Conservation (phyloP, 1,140 invertebrate genomes). For the Lamellibrachia luymesi region DNA sequence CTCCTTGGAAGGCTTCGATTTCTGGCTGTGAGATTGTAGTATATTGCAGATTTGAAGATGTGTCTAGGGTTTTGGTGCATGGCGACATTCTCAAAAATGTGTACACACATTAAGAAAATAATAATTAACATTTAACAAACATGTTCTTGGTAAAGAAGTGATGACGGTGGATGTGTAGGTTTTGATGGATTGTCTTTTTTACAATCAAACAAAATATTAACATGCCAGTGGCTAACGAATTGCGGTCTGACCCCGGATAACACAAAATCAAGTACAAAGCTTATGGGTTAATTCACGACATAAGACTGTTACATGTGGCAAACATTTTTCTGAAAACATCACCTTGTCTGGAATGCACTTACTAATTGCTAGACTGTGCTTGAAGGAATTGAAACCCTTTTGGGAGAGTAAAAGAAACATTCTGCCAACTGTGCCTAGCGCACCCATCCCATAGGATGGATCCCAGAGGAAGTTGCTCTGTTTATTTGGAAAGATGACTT, state of each 20-base stretch:
- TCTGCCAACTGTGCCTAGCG: neutral
- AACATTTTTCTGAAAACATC: neutral
- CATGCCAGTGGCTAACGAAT: neutral
- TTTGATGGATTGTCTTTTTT: neutral
- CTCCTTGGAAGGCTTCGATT: neutral
- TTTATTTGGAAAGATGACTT: neutral
- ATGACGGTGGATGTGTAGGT: neutral
- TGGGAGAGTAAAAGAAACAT: neutral
- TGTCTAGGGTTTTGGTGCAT: no score
- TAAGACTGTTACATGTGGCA: neutral
- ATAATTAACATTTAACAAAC: neutral
- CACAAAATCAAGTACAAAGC: neutral
- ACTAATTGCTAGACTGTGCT: neutral
- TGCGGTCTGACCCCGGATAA: neutral
- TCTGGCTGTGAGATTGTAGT: neutral
- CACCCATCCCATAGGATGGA: neutral
- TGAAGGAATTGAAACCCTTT: neutral
- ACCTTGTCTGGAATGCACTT: neutral
- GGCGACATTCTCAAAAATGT: neutral
- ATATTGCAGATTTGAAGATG: no score
- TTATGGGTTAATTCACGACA: neutral
- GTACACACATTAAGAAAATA: neutral
- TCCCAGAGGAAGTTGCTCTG: neutral
- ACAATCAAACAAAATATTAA: neutral
- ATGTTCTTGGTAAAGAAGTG: neutral